Evolutionary conservation across 2,888 invertebrate species (phyloP).

Genomic region (Ectemnius continuus): DNA sequence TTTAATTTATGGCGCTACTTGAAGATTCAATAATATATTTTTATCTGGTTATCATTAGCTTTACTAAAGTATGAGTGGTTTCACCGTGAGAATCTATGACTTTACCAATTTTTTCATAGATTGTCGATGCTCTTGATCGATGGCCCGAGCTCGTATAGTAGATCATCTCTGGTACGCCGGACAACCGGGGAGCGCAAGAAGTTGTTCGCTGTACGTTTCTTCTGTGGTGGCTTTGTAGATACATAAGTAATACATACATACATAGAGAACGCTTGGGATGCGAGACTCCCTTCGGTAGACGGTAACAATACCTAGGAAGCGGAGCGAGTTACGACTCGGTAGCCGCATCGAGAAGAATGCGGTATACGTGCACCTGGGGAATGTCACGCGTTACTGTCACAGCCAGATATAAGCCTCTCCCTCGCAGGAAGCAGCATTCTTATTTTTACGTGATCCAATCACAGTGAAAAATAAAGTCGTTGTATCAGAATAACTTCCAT

Average conservation of each 20-base stretch:
- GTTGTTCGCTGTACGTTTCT: slow-evolving; percentile 41
- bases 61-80: no score
- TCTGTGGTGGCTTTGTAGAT: slow-evolving; percentile 37
- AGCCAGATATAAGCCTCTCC: slow-evolving; percentile 32
- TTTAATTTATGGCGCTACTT: no score
- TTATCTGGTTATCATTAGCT: no score
- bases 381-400: slow-evolving; percentile 47
- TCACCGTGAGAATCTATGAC: no score
- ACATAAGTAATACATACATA: not conserved
- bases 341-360: slow-evolving; percentile 48
- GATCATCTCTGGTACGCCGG: slow-evolving; percentile 17
- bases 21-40: no score
- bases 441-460: no score
- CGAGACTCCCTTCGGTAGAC: slow-evolving; percentile 54
- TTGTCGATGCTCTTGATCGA: slow-evolving; percentile 30
- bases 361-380: slow-evolving; percentile 46
- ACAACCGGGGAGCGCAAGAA: slow-evolving; percentile 43
- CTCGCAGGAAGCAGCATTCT: no score
- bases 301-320: slow-evolving; percentile 66
- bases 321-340: slow-evolving; percentile 63
- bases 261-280: slow-evolving; percentile 30
- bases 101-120: slow-evolving; percentile 18
- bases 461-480: no score
- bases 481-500: no score
- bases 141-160: slow-evolving; percentile 20